Evolutionary conservation across 2,888 invertebrate species (phyloP), one percentile per base, ranked within the genome.

Genomic region (Oscheius sp.): DNA sequence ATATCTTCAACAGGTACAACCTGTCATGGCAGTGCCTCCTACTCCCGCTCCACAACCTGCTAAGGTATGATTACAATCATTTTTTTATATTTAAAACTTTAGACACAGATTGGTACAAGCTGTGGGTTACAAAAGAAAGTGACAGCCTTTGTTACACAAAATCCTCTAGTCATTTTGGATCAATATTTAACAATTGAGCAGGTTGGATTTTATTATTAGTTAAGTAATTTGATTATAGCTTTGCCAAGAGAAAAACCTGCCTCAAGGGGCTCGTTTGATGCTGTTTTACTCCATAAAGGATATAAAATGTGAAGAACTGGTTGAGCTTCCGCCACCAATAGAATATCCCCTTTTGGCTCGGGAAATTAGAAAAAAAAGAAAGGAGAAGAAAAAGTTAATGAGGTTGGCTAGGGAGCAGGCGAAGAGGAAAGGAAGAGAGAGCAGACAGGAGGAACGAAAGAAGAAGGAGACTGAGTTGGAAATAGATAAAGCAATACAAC

Each of bases 251-350:
- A 22, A 17, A 0, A 26, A 30, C 14, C 28, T 59, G 30, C 41
- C 28, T 5, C 41, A 59, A 59, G 59, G 59, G 17, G n/a, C 14
- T 6, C 41, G 59, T 2, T 30, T 59, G 17, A 26, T 24, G n/a
- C 17, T 59, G 26, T 41, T 41, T 44, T 59, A 28, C 17, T 41
- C 59, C 12, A 41, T 59, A 9, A 26, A 41, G 4, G 59, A 59
- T 2, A 26, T 50, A 9, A 50, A 50, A 9, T 26, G 26, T 50
- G 50, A 50, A n/a, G 14, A 50, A 26, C 28, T 26, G 6, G n/a
- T n/a, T 6, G 5, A 22, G 4, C 14, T 50, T 8, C 24, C 50
- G 28, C 26, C 28, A 6, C 50, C 50, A 12, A 24, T 22, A 12
- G 26, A 9, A 12, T 26, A 26, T 22, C 50, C 50, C 2, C 28